Conservation (phyloP, 2,888 invertebrate species). For the Nemotelus pantherinus region DNA sequence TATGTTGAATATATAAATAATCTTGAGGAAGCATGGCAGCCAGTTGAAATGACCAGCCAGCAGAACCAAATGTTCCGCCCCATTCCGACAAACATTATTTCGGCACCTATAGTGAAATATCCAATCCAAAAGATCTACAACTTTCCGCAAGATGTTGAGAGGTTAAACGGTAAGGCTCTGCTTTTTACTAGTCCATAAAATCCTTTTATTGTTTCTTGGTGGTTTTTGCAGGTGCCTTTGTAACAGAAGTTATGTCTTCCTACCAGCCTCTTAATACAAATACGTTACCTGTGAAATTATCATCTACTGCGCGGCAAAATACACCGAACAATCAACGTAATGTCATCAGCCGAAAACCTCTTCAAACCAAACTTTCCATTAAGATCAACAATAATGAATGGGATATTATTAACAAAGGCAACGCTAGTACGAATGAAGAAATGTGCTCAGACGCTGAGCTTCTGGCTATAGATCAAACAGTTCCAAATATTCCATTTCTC, state of each 20-base stretch:
- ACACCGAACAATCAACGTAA: background rate
- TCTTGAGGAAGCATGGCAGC: slow-evolving; percentile 12
- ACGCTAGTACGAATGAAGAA: background rate
- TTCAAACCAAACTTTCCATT: slow-evolving; percentile 7
- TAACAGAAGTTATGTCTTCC: background rate
- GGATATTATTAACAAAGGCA: slow-evolving; percentile 6
- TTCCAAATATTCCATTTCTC: slow-evolving; percentile 26
- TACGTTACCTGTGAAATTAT: background rate
- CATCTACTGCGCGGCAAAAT: background rate
- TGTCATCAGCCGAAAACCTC: slow-evolving; percentile 23
- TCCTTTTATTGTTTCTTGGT: background rate
- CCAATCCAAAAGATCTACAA: slow-evolving; percentile 2
- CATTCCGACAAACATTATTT: background rate
- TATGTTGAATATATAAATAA: slow-evolving; percentile 33
- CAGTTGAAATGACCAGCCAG: slow-evolving; percentile 7
- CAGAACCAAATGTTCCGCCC: slow-evolving; percentile 23
- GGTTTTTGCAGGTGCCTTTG: background rate
- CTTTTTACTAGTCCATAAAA: background rate
- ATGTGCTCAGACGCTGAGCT: background rate
- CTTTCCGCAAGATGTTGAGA: slow-evolving; percentile 21
- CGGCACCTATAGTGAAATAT: background rate
- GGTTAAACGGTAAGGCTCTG: slow-evolving; percentile 4
- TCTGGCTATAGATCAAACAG: slow-evolving; percentile 6
- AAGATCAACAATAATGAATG: slow-evolving; percentile 21
- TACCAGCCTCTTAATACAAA: slow-evolving; percentile 20